Conservation (phyloP, 1,140 invertebrate species). For the Aleiodes sp. region DNA sequence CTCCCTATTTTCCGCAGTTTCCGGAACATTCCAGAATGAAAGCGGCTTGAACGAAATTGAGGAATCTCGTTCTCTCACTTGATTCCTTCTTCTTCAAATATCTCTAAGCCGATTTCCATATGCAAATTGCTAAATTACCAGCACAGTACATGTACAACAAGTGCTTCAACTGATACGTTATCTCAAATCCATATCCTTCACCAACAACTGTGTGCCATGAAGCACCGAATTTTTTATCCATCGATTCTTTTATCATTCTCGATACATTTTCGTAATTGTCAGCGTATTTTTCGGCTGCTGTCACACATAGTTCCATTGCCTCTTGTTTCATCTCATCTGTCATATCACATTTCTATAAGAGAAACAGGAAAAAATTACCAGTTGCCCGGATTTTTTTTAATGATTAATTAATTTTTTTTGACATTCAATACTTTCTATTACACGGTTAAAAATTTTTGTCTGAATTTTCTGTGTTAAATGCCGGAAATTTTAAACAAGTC, state of each 20-base stretch:
- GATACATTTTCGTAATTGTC: conserved; percentile 80
- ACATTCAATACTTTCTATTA: not conserved
- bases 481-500: too few species aligned
- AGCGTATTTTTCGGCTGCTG: conserved; percentile 91
- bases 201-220: conserved; percentile 95
- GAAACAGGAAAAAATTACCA: conserved; percentile 1
- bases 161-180: conserved; percentile 93
- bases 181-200: conserved; percentile 94
- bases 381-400: too few species aligned
- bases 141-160: conserved; percentile 94
- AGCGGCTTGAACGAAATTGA: too few species aligned
- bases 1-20: too few species aligned
- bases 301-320: conserved; percentile 90
- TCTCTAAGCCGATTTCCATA: conserved; percentile 79
- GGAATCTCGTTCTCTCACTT: not conserved
- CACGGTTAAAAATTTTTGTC: too few species aligned
- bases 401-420: too few species aligned
- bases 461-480: too few species aligned
- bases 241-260: conserved; percentile 91
- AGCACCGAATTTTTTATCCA: conserved; percentile 96
- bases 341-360: conserved; percentile 86
- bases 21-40: too few species aligned
- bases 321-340: conserved; percentile 91
- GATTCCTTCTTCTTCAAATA: not conserved
- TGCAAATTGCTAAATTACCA: conserved; percentile 88